phyloP scores from a whole-genome alignment of 2,797 vertebrate species.

The Zalophus californianus region DNA sequence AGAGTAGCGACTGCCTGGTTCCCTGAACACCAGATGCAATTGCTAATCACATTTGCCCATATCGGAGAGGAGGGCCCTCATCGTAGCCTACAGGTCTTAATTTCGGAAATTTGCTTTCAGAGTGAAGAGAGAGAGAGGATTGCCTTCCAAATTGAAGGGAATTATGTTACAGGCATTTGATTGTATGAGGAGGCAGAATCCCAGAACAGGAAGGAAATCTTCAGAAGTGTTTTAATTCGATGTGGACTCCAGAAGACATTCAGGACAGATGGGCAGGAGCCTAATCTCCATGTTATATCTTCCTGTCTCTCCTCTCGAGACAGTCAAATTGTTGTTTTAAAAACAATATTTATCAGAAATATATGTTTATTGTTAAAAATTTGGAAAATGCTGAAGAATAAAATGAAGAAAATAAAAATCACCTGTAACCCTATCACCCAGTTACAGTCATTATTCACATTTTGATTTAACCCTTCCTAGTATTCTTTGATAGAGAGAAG shows the following conservation, averaged over 20 bases:
- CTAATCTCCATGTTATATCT: not conserved
- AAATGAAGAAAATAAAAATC: conserved; percentile 45
- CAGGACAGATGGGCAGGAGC: conserved; percentile 27
- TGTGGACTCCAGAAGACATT: conserved; percentile 55
- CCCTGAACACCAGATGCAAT: not conserved
- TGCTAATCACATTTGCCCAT: conserved; percentile 44
- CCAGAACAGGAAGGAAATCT: conserved; percentile 77
- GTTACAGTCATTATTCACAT: not conserved
- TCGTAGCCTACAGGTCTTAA: not conserved
- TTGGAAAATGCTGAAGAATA: conserved; percentile 27
- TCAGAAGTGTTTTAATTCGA: conserved; percentile 66
- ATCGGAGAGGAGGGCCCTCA: not conserved
- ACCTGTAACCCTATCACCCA: not conserved
- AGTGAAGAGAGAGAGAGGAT: conserved; percentile 50
- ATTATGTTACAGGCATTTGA: conserved; percentile 68
- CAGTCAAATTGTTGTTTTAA: not conserved
- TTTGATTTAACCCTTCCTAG: not conserved
- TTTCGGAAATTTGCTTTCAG: conserved; percentile 63
- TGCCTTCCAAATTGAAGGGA: conserved; percentile 62
- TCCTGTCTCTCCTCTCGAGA: not conserved
- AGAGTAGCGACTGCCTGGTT: not conserved
- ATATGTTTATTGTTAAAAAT: not conserved
- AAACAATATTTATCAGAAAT: conserved; percentile 24
- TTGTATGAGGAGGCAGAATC: conserved; percentile 53
- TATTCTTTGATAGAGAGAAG: not conserved